Conservation (phyloP, 2,888 invertebrate species). For the Gnatocerus cornutus region DNA sequence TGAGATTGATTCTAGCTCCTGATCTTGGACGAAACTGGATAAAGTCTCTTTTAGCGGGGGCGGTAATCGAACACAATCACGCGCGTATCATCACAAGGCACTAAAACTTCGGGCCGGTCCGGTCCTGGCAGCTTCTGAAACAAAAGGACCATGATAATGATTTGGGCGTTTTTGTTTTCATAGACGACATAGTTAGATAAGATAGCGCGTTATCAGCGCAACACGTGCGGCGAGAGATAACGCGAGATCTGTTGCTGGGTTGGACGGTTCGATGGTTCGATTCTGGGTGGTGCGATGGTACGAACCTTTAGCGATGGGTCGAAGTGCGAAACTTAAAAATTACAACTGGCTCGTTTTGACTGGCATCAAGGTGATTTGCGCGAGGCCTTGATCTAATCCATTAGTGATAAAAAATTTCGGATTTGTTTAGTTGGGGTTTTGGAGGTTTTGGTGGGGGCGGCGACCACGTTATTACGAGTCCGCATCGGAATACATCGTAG, state of each 20-base stretch:
- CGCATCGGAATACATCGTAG: conserved; percentile 39
- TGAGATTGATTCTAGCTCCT: conserved; percentile 29
- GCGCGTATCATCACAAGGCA: conserved; percentile 35
- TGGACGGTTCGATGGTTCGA: conserved; percentile 2
- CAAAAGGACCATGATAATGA: conserved; percentile 28
- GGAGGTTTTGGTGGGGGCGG: conserved; percentile 25
- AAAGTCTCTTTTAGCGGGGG: background rate
- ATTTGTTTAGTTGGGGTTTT: conserved; percentile 4
- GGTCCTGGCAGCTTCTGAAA: conserved; percentile 38
- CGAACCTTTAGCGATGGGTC: conserved; percentile 1
- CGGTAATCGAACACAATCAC: conserved; percentile 23
- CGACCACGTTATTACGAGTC: conserved; percentile 29
- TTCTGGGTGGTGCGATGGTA: conserved; percentile 8
- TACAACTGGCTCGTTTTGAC: conserved; percentile 5
- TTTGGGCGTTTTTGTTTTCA: conserved; percentile 52
- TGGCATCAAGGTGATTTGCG: background rate
- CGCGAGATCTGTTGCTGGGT: conserved; percentile 21
- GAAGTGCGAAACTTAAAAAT: conserved; percentile 9
- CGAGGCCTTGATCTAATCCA: conserved; percentile 2
- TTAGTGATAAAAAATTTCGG: background rate
- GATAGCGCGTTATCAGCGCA: conserved; percentile 50
- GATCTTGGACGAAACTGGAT: conserved; percentile 29
- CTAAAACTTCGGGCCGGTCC: conserved; percentile 16
- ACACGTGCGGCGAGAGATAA: conserved; percentile 49
- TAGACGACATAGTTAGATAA: conserved; percentile 53